Evolutionary conservation across 2,797 vertebrate genomes (phyloP).

Genomic region (Glyptemys insculpta): DNA sequence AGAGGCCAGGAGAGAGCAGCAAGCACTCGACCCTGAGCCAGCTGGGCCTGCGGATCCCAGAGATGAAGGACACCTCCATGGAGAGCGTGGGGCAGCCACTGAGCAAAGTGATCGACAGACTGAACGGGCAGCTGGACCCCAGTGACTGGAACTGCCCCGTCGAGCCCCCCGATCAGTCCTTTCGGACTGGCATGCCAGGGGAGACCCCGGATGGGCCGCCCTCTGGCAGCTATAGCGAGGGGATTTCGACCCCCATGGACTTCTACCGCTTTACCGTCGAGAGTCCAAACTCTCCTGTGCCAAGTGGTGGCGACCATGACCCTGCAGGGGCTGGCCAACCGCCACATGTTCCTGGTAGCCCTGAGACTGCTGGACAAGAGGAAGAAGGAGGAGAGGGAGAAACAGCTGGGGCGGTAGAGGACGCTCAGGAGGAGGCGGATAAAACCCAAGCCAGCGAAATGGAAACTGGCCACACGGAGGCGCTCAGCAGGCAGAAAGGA

Average conservation of each 20-base stretch:
- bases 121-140: conserved; percentile 86
- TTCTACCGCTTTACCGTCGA: conserved; percentile 93
- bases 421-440: background rate
- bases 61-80: conserved; percentile 96
- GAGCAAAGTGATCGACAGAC: conserved; percentile 90
- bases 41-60: conserved; percentile 85
- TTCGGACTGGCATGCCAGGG: conserved; percentile 89
- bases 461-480: background rate
- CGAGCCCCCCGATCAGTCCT: conserved; percentile 87
- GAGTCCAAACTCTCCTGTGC: conserved; percentile 91
- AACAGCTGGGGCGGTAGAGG: conserved; percentile 70
- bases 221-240: conserved; percentile 78
- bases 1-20: rapidly evolving
- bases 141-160: conserved; percentile 61
- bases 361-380: conserved; percentile 85
- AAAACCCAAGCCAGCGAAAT: background rate
- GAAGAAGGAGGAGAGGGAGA: conserved; percentile 81
- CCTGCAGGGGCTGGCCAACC: conserved; percentile 92
- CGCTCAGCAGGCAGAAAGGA: conserved; percentile 50
- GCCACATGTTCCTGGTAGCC: conserved; percentile 90
- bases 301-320: conserved; percentile 96
- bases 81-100: conserved; percentile 90
- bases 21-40: conserved; percentile 61
- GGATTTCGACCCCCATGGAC: conserved; percentile 86
- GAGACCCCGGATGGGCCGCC: conserved; percentile 85